Base-by-base conservation (phyloP, 2,888 invertebrate genomes). In the Meliscaeva auricollis region DNA sequence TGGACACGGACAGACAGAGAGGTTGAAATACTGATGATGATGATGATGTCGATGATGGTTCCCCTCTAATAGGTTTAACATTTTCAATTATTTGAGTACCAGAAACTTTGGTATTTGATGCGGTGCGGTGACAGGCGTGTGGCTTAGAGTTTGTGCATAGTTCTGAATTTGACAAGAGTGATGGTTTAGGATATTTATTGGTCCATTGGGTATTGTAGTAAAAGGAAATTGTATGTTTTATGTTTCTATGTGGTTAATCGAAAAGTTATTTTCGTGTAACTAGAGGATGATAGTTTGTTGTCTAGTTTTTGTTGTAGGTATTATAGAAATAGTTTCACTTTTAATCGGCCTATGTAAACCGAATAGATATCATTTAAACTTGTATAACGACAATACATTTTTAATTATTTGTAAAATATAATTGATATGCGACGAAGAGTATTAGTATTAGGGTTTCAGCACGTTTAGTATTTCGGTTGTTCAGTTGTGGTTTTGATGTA, bases 71-170 rank as follows among this genome's bases (percentile, higher is more conserved):
- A 52, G 56, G 79, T 74, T 75, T 66, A 75, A 78, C 58, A 56
- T 35, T 84, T 80, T 84, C 70, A 80, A 84, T 80, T 80, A 84
- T 68, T 66, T 52, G 52, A 20, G 30, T 50, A 35, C n/a, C 44
- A 22, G 17, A 9, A 15, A 8, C 9, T 32, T 0, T 30, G 30
- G 48, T 32, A 32, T 30, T 5, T n/a, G 15, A 9, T 11, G 26
- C 26, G 26, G 26, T 4, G 26, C 26, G 4, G 26, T 4, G 4
- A 3, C 26, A 26, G 32, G 54, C 13, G 22, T 58, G 20, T 41
- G 32, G 70, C n/a, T 20, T 22, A 1, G 48, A 17, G 9, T 17
- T 17, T 48, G 1, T 20, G 5, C 3, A 44, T 32, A n/a, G 30
- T 46, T 26, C 69, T 48, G 56, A 15, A 44, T 52, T 60, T 79